A percentile compares a stretch with the other conserved stretches of the same genome.
These are phyloP conservation scores for Panthera leo DNA, from an alignment of 2,113 vertebrate species.

Conservation along the genomic window DNA sequence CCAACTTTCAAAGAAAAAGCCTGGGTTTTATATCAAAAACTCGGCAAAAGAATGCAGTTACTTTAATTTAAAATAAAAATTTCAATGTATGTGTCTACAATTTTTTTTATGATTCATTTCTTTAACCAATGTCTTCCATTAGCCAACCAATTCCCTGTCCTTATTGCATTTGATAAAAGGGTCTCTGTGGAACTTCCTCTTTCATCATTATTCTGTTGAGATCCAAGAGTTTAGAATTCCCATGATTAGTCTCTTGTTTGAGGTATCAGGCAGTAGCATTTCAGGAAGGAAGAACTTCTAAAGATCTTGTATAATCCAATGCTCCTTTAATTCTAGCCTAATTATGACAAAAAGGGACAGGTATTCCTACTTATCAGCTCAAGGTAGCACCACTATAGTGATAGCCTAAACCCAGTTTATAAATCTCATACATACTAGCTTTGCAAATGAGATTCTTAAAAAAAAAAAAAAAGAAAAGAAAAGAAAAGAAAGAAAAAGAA, in stretches of 20 bases:
- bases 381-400: neutral
- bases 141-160: neutral
- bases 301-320: neutral
- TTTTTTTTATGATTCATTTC: neutral
- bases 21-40: neutral
- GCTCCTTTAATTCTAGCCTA: neutral
- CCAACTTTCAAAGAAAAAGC: neutral
- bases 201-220: neutral
- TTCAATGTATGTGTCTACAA: neutral
- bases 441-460: slow-evolving; percentile 26
- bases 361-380: neutral
- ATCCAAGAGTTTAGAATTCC: neutral
- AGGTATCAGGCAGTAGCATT: neutral
- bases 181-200: neutral
- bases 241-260: neutral
- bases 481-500: too few relatives aligned
- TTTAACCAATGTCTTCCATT: neutral
- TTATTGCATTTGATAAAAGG: neutral
- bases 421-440: neutral
- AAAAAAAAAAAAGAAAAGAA: too few relatives aligned
- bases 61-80: slow-evolving; percentile 9
- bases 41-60: neutral
- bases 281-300: neutral
- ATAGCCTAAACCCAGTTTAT: neutral
- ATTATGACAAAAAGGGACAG: neutral